A percentile compares a stretch with the other conserved stretches of the same genome.
These are phyloP conservation scores for Dendrophyllia cribrosa DNA, from an alignment of 64 coral and sea anemone species.

Conservation along the genomic window DNA sequence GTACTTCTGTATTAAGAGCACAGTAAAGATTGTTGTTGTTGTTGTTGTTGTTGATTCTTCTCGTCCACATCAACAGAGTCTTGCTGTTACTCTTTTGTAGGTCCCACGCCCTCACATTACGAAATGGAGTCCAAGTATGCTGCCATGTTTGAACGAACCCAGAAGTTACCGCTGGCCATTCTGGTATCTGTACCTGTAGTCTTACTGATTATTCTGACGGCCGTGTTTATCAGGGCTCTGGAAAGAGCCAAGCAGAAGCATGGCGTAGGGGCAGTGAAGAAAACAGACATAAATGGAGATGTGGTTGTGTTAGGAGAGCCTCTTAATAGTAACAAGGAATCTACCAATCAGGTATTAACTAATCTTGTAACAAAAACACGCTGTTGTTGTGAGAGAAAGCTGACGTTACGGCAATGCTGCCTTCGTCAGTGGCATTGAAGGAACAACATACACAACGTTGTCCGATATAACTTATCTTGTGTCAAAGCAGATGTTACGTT, in stretches of 20 bases:
- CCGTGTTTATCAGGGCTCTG: constrained; percentile 32
- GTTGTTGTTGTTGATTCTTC: no score
- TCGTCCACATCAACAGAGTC: no score
- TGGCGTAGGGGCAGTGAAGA: background rate
- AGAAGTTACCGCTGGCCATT: constrained; percentile 40
- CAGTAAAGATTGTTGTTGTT: no score
- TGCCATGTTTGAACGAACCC: background rate
- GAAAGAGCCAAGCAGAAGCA: constrained; percentile 16
- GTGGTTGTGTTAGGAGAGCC: background rate
- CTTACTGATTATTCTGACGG: constrained; percentile 7
- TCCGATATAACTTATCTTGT: no score
- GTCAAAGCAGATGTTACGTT: no score
- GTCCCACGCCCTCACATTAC: background rate
- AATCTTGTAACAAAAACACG: background rate
- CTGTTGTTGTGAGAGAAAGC: no score
- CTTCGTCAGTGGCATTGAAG: no score
- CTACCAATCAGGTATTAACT: background rate
- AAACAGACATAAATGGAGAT: constrained; percentile 1
- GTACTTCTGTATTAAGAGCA: no score
- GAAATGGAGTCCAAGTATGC: background rate
- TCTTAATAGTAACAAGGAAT: background rate
- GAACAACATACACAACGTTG: no score
- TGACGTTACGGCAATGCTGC: no score
- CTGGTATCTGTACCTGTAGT: constrained; percentile 45
- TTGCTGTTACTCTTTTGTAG: background rate